These are phyloP conservation scores for Myrmophylax atrothorax DNA, from an alignment of 2,113 vertebrate species.

Conservation along the genomic window DNA sequence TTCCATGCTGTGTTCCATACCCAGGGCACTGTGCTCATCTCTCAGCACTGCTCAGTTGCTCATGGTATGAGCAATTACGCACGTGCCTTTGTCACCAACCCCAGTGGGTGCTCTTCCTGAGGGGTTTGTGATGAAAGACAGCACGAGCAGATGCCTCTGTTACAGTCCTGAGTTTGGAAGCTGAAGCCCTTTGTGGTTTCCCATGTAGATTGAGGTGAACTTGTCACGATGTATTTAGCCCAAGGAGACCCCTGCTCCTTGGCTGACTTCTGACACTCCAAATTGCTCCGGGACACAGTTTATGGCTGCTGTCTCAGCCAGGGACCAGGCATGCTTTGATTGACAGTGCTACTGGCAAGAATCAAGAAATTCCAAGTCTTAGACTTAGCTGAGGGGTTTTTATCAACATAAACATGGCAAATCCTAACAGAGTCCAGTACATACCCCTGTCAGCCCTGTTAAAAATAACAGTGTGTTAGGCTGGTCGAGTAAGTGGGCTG, in stretches of 20 bases:
- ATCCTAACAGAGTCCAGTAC: background rate
- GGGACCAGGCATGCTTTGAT: background rate
- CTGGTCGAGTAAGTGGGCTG: background rate
- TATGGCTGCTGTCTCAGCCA: background rate
- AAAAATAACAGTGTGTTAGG: slow-evolving; percentile 10
- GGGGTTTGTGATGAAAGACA: background rate
- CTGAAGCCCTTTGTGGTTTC: background rate
- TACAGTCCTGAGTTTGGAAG: background rate
- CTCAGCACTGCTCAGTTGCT: background rate
- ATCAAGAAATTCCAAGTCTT: background rate
- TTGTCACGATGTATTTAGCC: fast-evolving
- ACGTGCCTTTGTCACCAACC: background rate
- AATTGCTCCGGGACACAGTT: background rate
- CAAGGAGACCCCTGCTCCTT: background rate
- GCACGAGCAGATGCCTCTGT: background rate
- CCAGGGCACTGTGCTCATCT: background rate
- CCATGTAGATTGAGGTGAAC: background rate
- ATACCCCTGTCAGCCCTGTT: background rate
- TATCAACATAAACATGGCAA: slow-evolving; percentile 11
- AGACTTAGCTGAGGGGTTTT: background rate
- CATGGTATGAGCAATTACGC: fast-evolving
- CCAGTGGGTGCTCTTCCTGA: background rate
- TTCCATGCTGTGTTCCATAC: background rate
- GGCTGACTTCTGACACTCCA: background rate
- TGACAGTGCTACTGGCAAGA: background rate